Evolutionary conservation across 2,113 vertebrate species (phyloP).

Genomic region (Mola mola): DNA sequence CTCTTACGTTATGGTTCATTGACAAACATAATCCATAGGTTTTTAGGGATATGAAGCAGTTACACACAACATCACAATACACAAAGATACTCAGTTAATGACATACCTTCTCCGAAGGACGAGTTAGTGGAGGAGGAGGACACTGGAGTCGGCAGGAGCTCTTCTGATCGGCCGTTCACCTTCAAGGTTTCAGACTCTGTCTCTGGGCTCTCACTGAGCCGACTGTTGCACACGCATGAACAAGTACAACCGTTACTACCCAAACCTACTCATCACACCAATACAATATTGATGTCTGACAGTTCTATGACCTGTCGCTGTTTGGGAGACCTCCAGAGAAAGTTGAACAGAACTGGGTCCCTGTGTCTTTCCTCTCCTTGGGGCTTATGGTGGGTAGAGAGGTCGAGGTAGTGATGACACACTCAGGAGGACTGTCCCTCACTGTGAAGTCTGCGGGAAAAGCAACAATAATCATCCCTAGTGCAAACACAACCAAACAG

Average conservation of each 20-base stretch:
- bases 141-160: constrained; percentile 81
- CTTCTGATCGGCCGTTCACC: constrained; percentile 85
- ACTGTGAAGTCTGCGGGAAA: constrained; percentile 83
- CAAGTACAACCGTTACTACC: background rate
- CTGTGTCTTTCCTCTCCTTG: constrained; percentile 79
- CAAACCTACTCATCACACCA: background rate
- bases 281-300: background rate
- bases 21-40: too few species aligned
- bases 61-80: too few species aligned
- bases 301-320: constrained; percentile 83
- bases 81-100: background rate
- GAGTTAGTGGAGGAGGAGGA: constrained; percentile 86
- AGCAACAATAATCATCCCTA: background rate
- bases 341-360: constrained; percentile 58
- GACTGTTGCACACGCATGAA: constrained; percentile 27
- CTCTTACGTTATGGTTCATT: too few species aligned
- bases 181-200: constrained; percentile 82
- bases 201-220: constrained; percentile 79
- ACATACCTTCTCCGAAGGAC: constrained; percentile 87
- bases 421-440: constrained; percentile 77
- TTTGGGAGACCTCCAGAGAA: constrained; percentile 83
- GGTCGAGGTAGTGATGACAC: constrained; percentile 66
- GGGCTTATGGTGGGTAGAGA: constrained; percentile 80
- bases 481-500: background rate
- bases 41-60: too few species aligned